Base-by-base conservation (phyloP, 2,797 vertebrate species). In the Clarias platycephalus region DNA sequence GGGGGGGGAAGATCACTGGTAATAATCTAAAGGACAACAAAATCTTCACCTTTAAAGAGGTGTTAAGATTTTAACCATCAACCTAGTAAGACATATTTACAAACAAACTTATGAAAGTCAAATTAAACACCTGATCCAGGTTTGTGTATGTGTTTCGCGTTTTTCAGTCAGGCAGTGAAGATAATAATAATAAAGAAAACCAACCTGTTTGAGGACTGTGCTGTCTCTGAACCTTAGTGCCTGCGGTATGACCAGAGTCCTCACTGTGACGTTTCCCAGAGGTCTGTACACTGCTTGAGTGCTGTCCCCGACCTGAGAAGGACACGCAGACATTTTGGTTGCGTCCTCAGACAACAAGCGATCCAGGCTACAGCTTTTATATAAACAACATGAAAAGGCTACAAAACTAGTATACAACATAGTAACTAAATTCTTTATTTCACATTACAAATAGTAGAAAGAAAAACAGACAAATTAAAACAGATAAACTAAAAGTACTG, bases 201-300 rank as follows among this genome's bases (percentile, higher is more conserved):
- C 76, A 1, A 94, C 94, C 91, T 88, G 24, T 84, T 86, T 92
- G 95, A 75, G 90, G 92, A 86, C 75, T 91, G 88, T 91, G 92
- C 86, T 94, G 94, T 74, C 93, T 93, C 91, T 92, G 94, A 79
- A 95, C 80, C 90, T 95, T 95, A 1, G 93, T 93, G 84, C 89
- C 84, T 74, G 90, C 92, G 58, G 85, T 53, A 1, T 87, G 90
- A 1, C 90, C 90, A 20, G 89, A 88, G 62, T 95, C 93, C 68
- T 95, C 93, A 0, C 31, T 92, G 92, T 93, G 95, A 1, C 95
- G 91, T 83, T 95, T 95, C 16, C 90, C 92, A 68, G 88, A 84
- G 44, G 77, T 88, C 62, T 88, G 91, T 64, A 81, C 22, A 79
- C 57, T 49, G 88, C n/a, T 37, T 75, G 86, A 67, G 67, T 93